These are phyloP conservation scores for Limnephilus marmoratus DNA, from an alignment of 2,888 invertebrate species.

Conservation along the genomic window DNA sequence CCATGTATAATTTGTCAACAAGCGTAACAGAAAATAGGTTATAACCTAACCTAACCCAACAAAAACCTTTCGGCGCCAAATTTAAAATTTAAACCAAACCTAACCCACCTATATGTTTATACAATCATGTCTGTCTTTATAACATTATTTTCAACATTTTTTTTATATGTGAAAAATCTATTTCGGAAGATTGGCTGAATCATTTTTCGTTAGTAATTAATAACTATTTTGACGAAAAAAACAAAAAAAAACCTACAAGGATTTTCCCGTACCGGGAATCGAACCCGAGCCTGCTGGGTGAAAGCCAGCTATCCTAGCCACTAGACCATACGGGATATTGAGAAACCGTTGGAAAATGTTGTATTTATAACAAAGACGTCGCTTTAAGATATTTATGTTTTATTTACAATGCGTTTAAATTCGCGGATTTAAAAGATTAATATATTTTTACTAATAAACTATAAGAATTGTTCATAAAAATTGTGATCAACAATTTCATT, in stretches of 20 bases:
- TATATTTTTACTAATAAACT: too few species aligned
- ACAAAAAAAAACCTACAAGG: conserved; percentile 41
- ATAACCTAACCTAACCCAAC: too few species aligned
- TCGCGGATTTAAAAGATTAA: background rate
- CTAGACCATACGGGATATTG: conserved; percentile 80
- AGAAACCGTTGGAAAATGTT: accelerated
- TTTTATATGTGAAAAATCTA: background rate
- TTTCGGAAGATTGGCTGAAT: background rate
- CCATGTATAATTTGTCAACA: too few species aligned
- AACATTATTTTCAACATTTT: background rate
- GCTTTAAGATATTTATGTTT: background rate
- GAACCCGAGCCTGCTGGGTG: conserved; percentile 85
- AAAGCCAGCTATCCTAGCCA: conserved; percentile 86
- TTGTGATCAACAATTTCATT: too few species aligned
- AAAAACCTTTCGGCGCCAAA: too few species aligned
- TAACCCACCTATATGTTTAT: too few species aligned
- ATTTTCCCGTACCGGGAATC: conserved; percentile 80
- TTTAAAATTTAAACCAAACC: too few species aligned
- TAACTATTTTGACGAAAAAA: background rate
- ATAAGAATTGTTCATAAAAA: too few species aligned
- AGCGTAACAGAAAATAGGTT: too few species aligned
- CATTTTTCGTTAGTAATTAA: background rate
- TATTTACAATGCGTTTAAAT: too few species aligned
- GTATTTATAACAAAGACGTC: background rate
- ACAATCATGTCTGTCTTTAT: too few species aligned